Evolutionary conservation across 2,888 invertebrate genomes (phyloP).

Genomic region (Agrochola litura): DNA sequence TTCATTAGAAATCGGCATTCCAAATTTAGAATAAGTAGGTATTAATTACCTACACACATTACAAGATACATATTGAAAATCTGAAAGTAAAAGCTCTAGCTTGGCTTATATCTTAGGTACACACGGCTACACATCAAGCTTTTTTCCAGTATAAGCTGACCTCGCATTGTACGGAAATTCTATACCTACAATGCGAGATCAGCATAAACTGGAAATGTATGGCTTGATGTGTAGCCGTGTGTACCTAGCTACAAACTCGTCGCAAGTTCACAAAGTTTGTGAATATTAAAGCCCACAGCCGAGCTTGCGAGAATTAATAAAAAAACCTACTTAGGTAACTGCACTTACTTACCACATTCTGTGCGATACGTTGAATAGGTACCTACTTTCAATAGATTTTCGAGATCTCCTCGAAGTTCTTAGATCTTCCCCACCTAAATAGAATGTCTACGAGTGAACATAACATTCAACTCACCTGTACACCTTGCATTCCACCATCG

Average conservation of each 20-base stretch:
- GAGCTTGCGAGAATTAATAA: neutral
- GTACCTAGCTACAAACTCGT: neutral
- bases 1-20: too few relatives aligned
- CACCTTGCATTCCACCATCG: constrained; percentile 81
- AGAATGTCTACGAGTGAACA: neutral
- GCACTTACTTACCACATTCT: neutral
- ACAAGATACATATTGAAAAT: neutral
- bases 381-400: neutral
- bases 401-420: neutral
- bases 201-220: too few relatives aligned
- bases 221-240: too few relatives aligned
- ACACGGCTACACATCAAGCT: too few relatives aligned
- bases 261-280: neutral
- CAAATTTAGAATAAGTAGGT: neutral
- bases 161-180: too few relatives aligned
- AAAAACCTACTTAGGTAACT: neutral
- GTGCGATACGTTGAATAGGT: neutral
- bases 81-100: neutral
- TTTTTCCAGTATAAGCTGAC: too few relatives aligned
- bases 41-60: neutral
- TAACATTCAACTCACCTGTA: constrained; percentile 78
- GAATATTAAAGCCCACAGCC: neutral
- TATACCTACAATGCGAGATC: too few relatives aligned
- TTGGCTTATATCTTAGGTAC: neutral
- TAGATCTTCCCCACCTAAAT: neutral